A percentile compares a stretch with the other conserved stretches of the same genome.
Conservation (phyloP, 64 coral and sea anemone species). For the Dendrophyllia cribrosa region DNA sequence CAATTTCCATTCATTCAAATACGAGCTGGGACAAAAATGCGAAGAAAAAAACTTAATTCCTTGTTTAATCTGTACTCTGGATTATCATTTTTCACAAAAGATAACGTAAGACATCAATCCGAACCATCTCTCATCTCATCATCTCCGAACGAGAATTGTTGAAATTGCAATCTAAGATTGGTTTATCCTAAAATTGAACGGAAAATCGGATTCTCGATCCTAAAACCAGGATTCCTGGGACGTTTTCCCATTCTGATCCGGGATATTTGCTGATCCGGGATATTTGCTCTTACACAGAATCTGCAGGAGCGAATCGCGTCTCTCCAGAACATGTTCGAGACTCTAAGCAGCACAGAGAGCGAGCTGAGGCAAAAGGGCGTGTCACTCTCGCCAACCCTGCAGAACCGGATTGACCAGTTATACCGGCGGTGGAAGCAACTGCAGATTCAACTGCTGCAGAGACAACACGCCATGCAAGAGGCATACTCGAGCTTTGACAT, state of each 20-base stretch:
- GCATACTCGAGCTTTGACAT: conserved; percentile 81
- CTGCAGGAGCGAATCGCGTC: conserved; percentile 82
- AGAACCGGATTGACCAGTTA: conserved; percentile 98
- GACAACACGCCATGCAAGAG: conserved; percentile 93
- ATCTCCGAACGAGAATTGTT: too few species aligned
- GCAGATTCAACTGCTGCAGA: conserved; percentile 91
- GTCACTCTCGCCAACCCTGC: conserved; percentile 75
- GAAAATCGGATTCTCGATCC: too few species aligned
- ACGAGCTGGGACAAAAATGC: too few species aligned
- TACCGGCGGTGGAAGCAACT: conserved; percentile 98
- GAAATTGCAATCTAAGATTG: too few species aligned
- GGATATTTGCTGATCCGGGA: background rate
- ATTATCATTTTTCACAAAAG: too few species aligned
- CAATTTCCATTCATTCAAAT: too few species aligned
- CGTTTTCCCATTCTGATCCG: background rate
- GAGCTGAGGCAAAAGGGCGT: conserved; percentile 84
- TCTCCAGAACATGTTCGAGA: conserved; percentile 97
- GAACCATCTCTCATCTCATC: too few species aligned
- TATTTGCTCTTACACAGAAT: conserved; percentile 53
- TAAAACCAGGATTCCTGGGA: too few species aligned
- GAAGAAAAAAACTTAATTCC: too few species aligned
- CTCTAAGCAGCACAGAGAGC: conserved; percentile 85
- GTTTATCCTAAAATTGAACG: too few species aligned
- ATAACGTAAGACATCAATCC: too few species aligned
- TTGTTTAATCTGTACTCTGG: too few species aligned